Evolutionary conservation across 37 sponge, comb jelly and placozoan species (phyloP).

Genomic region (Amphimedon queenslandica): DNA sequence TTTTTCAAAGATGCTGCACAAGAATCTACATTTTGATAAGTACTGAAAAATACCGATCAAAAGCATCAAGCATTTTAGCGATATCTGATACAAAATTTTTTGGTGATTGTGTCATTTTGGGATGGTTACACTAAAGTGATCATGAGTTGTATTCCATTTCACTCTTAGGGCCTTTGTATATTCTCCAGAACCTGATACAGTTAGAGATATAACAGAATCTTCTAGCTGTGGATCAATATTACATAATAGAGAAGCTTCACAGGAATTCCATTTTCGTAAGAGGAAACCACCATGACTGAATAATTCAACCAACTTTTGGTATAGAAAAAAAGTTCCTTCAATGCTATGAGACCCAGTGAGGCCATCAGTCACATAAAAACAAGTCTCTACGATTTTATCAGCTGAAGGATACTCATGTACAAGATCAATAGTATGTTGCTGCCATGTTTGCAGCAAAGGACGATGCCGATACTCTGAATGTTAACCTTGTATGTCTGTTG

Average conservation of each 20-base stretch:
- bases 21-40: constrained; percentile 41
- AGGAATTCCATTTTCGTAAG: constrained; percentile 25
- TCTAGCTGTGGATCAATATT: constrained; percentile 14
- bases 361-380: constrained; percentile 19
- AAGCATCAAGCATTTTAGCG: constrained; percentile 30
- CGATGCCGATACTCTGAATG: too few species aligned
- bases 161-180: too few species aligned
- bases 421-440: constrained; percentile 23
- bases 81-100: constrained; percentile 16
- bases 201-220: constrained; percentile 8
- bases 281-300: constrained; percentile 26
- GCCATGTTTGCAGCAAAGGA: too few species aligned
- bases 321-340: constrained; percentile 1
- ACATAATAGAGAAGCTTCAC: constrained; percentile 12
- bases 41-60: constrained; percentile 14
- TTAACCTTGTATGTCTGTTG: too few species aligned
- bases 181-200: neutral
- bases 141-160: constrained; percentile 22
- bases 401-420: constrained; percentile 18
- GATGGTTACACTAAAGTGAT: constrained; percentile 12
- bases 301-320: constrained; percentile 3
- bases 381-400: constrained; percentile 13
- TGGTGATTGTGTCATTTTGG: constrained; percentile 1
- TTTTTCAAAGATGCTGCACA: constrained; percentile 28
- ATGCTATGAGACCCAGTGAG: constrained; percentile 20